Conservation (phyloP, 1,140 invertebrate genomes). For the Drosophila paulistorum region DNA sequence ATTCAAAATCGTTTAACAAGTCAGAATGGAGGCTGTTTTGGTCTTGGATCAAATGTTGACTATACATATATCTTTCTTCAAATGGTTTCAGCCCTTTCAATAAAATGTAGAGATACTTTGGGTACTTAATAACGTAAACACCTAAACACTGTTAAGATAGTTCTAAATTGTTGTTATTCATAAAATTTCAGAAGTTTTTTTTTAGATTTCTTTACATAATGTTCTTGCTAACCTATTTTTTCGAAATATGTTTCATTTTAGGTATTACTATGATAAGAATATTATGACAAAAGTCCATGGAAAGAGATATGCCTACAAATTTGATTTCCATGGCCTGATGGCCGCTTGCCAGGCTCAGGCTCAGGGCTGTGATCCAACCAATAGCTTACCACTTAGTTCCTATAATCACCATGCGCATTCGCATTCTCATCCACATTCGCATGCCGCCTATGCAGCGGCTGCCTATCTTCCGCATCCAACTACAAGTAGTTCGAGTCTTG, state of each 20-base stretch:
- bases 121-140: too few species aligned
- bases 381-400: slow-evolving; percentile 65
- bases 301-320: slow-evolving; percentile 96
- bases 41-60: too few species aligned
- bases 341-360: slow-evolving; percentile 92
- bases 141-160: too few species aligned
- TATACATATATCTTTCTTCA: too few species aligned
- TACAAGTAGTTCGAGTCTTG: slow-evolving; percentile 71
- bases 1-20: too few species aligned
- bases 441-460: slow-evolving; percentile 35
- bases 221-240: slow-evolving; percentile 19
- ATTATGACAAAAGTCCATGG: slow-evolving; percentile 98
- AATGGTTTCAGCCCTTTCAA: too few species aligned
- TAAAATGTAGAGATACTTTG: too few species aligned
- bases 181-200: too few species aligned
- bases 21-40: too few species aligned
- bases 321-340: slow-evolving; percentile 94
- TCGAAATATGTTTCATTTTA: slow-evolving; percentile 70
- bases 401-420: slow-evolving; percentile 61
- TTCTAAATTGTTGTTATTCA: too few species aligned
- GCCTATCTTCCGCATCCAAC: slow-evolving; percentile 57
- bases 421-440: slow-evolving; percentile 46
- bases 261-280: slow-evolving; percentile 99
- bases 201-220: too few species aligned
- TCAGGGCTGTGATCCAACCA: slow-evolving; percentile 82